These are phyloP conservation scores for Trachurus trachurus DNA, from an alignment of 2,797 vertebrate species.

Conservation along the genomic window DNA sequence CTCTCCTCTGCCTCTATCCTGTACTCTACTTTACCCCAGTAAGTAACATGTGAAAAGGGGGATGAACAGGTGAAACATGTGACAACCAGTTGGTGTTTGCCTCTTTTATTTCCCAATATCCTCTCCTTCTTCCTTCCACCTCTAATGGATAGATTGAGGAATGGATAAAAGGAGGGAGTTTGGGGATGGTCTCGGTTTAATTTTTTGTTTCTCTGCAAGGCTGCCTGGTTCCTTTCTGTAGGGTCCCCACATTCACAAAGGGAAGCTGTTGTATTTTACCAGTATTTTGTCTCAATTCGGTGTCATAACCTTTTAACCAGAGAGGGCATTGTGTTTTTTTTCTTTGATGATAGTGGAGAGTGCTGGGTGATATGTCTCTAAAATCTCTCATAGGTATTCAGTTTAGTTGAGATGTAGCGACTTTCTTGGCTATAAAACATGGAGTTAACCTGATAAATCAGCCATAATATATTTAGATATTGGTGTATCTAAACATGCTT, in stretches of 20 bases:
- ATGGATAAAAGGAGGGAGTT: conserved; percentile 39
- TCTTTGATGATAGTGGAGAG: neutral
- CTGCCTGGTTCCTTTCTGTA: conserved; percentile 25
- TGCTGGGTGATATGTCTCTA: neutral
- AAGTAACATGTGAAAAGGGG: neutral
- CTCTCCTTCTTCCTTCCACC: conserved; percentile 52
- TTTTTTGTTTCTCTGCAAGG: conserved; percentile 66
- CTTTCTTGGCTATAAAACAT: neutral
- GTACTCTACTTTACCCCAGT: neutral
- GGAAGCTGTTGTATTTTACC: neutral
- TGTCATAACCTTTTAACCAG: neutral
- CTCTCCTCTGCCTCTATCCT: neutral
- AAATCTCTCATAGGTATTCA: neutral
- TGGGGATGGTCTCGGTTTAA: conserved; percentile 52
- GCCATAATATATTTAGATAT: neutral
- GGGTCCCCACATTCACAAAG: neutral
- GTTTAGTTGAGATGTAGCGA: neutral
- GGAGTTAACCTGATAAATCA: neutral
- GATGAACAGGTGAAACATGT: neutral
- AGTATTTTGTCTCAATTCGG: no score
- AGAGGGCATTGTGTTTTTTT: no score
- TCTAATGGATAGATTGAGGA: conserved; percentile 30
- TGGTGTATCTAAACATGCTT: neutral
- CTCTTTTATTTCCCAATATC: conserved; percentile 40
- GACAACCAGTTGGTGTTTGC: conserved; percentile 4